Percentiles rank a stretch among this genome's conserved stretches.
These are phyloP conservation scores for Gambusia holbrooki DNA, from an alignment of 2,113 vertebrate genomes.

Conservation along the genomic window DNA sequence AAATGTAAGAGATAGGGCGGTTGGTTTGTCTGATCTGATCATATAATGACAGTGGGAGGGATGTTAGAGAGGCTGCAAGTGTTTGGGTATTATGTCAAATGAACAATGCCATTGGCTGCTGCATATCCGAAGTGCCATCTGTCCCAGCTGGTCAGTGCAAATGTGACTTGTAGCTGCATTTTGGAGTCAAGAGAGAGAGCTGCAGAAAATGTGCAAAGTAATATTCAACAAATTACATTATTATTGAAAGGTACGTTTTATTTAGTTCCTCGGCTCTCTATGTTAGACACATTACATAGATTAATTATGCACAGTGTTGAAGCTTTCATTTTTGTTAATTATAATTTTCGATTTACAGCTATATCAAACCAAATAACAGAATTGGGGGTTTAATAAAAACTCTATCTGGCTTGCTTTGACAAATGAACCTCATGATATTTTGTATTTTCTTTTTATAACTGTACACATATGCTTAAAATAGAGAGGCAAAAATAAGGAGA, in stretches of 20 bases:
- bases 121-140: slow-evolving; percentile 66
- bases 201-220: not conserved
- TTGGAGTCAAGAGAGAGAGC: slow-evolving; percentile 5
- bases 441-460: too few relatives aligned
- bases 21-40: slow-evolving; percentile 52
- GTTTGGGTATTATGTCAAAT: slow-evolving; percentile 73
- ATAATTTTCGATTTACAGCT: too few relatives aligned
- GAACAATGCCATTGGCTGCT: slow-evolving; percentile 69
- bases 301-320: too few relatives aligned
- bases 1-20: slow-evolving; percentile 25
- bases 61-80: slow-evolving; percentile 49
- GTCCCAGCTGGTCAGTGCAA: slow-evolving; percentile 38
- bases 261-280: too few relatives aligned
- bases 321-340: too few relatives aligned
- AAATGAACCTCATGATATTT: too few relatives aligned
- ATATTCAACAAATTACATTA: not conserved
- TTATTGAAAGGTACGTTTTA: not conserved
- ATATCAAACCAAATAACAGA: too few relatives aligned
- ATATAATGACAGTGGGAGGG: slow-evolving; percentile 44
- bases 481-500: slow-evolving; percentile 38
- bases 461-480: slow-evolving; percentile 25
- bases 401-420: too few relatives aligned
- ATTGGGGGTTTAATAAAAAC: too few relatives aligned
- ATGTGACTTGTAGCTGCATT: slow-evolving; percentile 37
- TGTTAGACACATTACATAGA: too few relatives aligned